phyloP scores from a whole-genome alignment of 1,140 invertebrate genomes.

The Caenorhabditis tropicalis region DNA sequence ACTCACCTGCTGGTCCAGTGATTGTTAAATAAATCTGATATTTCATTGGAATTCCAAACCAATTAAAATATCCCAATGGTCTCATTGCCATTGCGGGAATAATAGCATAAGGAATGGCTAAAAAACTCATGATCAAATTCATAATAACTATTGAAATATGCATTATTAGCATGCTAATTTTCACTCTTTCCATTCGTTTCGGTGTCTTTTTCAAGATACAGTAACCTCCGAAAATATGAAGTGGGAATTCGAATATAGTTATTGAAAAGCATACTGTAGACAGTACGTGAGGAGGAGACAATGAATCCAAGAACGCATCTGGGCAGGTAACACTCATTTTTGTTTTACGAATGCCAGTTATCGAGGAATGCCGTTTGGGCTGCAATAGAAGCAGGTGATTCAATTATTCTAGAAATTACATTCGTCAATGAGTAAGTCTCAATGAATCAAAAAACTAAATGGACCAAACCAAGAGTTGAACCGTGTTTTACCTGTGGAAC shows the following conservation, averaged over 20 bases:
- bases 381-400: too few species aligned
- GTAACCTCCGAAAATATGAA: not conserved
- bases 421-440: too few species aligned
- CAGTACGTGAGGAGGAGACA: too few species aligned
- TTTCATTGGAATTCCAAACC: not conserved
- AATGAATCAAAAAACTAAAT: too few species aligned
- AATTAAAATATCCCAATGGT: not conserved
- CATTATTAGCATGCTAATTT: not conserved
- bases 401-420: too few species aligned
- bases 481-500: too few species aligned
- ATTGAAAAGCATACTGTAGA: too few species aligned
- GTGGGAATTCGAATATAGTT: not conserved
- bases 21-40: not conserved
- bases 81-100: not conserved
- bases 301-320: too few species aligned
- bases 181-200: not conserved
- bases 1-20: not conserved
- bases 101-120: not conserved
- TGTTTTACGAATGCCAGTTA: too few species aligned
- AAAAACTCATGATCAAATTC: not conserved
- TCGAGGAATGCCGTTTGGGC: too few species aligned
- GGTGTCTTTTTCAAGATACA: not conserved
- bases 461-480: too few species aligned
- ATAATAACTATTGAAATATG: not conserved
- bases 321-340: too few species aligned